Evolutionary conservation across 2,888 invertebrate genomes (phyloP).

Genomic region (Blastobasis adustella): DNA sequence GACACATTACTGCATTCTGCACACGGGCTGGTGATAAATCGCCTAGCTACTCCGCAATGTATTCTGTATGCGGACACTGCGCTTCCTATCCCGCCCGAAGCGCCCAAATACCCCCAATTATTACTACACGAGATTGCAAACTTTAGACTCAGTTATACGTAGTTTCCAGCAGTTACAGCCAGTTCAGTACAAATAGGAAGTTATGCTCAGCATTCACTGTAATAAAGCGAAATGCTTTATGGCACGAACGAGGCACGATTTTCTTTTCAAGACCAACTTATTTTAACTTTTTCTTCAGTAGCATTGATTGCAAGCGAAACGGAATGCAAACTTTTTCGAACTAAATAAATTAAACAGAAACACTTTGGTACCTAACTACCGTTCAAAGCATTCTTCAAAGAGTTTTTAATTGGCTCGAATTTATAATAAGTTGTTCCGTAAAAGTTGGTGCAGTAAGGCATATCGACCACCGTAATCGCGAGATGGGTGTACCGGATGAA

Average conservation of each 20-base stretch:
- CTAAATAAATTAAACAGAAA: no score
- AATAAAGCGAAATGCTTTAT: background rate
- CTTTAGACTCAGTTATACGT: constrained; percentile 15
- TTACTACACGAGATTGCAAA: constrained; percentile 32
- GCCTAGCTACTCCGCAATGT: constrained; percentile 40
- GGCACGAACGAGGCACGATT: background rate
- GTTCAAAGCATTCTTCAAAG: no score
- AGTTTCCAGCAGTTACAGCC: constrained; percentile 3
- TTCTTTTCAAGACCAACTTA: background rate
- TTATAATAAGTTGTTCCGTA: no score
- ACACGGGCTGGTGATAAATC: constrained; percentile 55
- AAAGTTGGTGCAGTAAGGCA: no score
- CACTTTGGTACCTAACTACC: no score
- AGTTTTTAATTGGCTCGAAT: no score
- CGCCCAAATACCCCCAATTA: constrained; percentile 35
- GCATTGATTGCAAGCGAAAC: background rate
- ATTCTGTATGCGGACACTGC: constrained; percentile 42
- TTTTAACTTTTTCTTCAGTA: background rate
- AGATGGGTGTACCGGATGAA: no score
- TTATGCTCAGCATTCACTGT: background rate
- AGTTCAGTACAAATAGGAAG: constrained; percentile 1
- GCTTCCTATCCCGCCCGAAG: constrained; percentile 21
- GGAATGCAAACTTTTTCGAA: no score
- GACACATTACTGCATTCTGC: constrained; percentile 52
- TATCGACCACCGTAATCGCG: no score